phyloP scores from a whole-genome alignment of 2,113 vertebrate genomes.

The Nettapus auritus region DNA sequence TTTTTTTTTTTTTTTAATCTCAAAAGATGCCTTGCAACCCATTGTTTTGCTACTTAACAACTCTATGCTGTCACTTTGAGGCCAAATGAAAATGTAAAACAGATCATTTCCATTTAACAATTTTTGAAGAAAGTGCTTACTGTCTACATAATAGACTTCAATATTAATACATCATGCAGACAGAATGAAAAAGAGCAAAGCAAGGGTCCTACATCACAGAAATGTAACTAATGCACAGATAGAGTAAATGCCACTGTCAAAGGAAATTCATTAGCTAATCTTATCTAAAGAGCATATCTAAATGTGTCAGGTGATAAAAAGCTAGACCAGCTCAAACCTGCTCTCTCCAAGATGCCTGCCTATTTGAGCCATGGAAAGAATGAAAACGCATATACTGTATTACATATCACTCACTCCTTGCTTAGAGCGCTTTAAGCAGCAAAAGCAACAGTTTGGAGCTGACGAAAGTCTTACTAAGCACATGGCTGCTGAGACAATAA shows the following conservation, averaged over 20 bases:
- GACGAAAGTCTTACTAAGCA: not conserved
- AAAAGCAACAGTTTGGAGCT: not conserved
- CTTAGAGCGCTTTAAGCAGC: not conserved
- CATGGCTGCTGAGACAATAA: not conserved
- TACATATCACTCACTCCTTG: not conserved
- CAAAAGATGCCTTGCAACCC: not conserved
- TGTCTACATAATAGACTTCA: not conserved
- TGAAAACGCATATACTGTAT: not conserved
- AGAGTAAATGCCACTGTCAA: not conserved
- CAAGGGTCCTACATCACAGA: not conserved
- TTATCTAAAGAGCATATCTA: constrained; percentile 41
- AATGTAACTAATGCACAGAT: not conserved
- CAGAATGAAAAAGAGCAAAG: not conserved
- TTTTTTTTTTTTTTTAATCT: not conserved
- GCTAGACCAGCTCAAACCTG: not conserved
- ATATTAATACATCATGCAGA: not conserved
- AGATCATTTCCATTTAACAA: not conserved
- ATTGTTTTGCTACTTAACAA: not conserved
- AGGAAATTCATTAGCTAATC: constrained; percentile 26
- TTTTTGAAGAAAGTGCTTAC: not conserved
- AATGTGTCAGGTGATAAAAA: constrained; percentile 26
- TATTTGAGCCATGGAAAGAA: constrained; percentile 21
- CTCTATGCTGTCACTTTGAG: not conserved
- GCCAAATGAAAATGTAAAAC: not conserved
- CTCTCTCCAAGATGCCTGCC: constrained; percentile 3